Evolutionary conservation across 2,888 invertebrate genomes (phyloP).

Genomic region (Horisme vitalbata): DNA sequence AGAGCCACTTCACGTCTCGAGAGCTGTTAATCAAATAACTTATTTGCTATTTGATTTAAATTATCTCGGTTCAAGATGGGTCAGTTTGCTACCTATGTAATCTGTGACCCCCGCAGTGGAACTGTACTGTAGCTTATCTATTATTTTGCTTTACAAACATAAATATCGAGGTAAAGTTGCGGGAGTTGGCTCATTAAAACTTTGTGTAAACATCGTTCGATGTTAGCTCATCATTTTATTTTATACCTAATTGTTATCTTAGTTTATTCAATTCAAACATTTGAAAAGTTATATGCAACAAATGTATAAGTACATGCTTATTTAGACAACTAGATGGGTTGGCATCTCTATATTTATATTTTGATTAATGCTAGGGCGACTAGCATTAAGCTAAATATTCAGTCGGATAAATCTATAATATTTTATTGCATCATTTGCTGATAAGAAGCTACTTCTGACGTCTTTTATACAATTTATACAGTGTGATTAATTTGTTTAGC

Average conservation of each 20-base stretch:
- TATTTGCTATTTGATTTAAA: conserved; percentile 51
- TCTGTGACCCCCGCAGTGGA: conserved; percentile 57
- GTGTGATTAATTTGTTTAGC: no score
- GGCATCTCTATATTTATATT: no score
- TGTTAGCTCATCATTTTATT: conserved; percentile 12
- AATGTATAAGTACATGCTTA: no score
- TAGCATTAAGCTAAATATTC: no score
- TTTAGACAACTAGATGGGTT: no score
- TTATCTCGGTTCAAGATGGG: conserved; percentile 72
- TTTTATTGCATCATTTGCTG: conserved; percentile 16
- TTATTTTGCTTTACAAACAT: conserved; percentile 19
- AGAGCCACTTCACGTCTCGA: conserved; percentile 48
- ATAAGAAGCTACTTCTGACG: background rate
- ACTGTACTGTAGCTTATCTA: conserved; percentile 48
- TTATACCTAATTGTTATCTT: conserved; percentile 1
- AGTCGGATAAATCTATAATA: no score
- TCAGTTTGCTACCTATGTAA: conserved; percentile 48
- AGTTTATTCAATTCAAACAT: background rate
- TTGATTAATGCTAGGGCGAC: no score
- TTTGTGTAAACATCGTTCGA: conserved; percentile 7
- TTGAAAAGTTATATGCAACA: no score
- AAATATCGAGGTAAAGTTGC: background rate
- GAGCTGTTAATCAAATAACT: conserved; percentile 51
- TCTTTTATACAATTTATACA: background rate
- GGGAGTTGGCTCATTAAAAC: conserved; percentile 8